Evolutionary conservation across 2,797 vertebrate species (phyloP).

Genomic region (Malurus splendens): DNA sequence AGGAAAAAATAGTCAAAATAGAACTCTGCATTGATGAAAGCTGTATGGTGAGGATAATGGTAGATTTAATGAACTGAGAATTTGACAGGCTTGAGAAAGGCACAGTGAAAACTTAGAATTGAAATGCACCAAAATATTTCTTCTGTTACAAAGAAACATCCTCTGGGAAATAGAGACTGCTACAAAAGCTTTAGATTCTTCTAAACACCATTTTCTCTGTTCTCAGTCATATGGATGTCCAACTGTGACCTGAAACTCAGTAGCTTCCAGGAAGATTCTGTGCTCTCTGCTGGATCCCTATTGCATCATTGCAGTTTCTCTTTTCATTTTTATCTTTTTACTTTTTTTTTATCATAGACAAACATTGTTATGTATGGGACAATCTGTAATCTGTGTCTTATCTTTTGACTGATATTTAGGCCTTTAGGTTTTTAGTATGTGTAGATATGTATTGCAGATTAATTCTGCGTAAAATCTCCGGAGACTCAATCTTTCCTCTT

Average conservation of each 20-base stretch:
- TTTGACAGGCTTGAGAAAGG: neutral
- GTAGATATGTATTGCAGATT: neutral
- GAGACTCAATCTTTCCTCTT: neutral
- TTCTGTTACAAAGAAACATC: neutral
- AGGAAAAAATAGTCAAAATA: neutral
- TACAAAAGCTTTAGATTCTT: neutral
- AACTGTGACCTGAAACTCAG: neutral
- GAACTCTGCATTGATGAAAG: neutral
- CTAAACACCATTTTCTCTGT: neutral
- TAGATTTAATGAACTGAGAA: neutral
- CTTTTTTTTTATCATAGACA: neutral
- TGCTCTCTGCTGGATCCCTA: neutral
- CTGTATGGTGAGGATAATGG: neutral
- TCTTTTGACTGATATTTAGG: neutral
- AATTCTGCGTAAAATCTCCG: neutral
- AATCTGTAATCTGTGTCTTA: neutral
- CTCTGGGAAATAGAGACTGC: neutral
- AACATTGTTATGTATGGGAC: accelerated
- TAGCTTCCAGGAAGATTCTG: neutral
- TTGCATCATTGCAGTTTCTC: neutral
- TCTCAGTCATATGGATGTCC: neutral
- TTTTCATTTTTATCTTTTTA: neutral
- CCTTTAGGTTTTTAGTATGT: neutral
- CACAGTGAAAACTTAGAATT: neutral
- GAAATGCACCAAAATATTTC: neutral